phyloP scores from a whole-genome alignment of 2,888 invertebrate species.

The Saturnia japonica region DNA sequence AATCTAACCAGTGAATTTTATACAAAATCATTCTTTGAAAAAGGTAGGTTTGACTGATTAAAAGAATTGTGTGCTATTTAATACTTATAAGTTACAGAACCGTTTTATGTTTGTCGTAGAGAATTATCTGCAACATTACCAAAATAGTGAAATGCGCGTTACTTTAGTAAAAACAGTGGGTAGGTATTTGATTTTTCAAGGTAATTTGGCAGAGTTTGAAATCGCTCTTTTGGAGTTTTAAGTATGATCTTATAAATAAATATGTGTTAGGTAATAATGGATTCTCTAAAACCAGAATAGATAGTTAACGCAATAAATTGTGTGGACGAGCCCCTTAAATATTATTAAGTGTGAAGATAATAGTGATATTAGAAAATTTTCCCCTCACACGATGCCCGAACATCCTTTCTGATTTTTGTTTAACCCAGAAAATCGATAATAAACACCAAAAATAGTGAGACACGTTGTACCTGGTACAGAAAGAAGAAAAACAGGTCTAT shows the following conservation, averaged over 20 bases:
- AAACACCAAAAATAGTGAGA: not conserved
- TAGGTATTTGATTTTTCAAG: no score
- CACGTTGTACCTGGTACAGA: not conserved
- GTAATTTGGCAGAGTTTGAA: no score
- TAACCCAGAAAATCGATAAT: conserved; percentile 16
- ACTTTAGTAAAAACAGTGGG: no score
- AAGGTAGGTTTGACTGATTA: no score
- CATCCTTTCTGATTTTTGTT: conserved; percentile 15
- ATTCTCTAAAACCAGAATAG: not conserved
- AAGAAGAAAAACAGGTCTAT: conserved; percentile 16
- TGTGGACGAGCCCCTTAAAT: not conserved
- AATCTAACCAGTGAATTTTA: no score
- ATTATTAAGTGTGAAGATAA: not conserved
- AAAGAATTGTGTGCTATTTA: no score
- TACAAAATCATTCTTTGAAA: no score
- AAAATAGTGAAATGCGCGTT: no score
- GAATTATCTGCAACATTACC: no score
- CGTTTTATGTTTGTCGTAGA: no score
- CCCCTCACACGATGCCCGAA: conserved; percentile 6
- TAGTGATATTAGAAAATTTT: not conserved
- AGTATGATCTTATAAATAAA: not conserved
- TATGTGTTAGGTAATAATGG: not conserved
- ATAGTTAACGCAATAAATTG: not conserved
- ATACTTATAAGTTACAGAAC: no score
- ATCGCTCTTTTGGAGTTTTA: no score